phyloP scores from a whole-genome alignment of 2,888 invertebrate species.

The Protophormia terraenovae region DNA sequence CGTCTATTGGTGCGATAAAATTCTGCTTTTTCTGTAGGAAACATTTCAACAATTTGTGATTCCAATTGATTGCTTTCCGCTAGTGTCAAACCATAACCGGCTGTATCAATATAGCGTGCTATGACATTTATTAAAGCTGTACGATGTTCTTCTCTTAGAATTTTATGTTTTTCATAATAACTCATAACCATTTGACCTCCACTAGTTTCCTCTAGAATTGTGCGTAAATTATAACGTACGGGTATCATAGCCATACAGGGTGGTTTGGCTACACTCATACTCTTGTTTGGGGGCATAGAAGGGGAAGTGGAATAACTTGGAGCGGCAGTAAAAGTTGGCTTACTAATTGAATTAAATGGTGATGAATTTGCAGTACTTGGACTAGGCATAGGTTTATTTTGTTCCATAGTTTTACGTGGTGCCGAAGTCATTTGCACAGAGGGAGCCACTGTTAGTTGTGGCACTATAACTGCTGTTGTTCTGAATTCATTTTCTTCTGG shows the following conservation, averaged over 20 bases:
- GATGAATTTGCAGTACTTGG: background rate
- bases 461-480: conserved; percentile 28
- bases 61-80: conserved; percentile 55
- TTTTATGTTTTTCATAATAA: conserved; percentile 60
- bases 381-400: too few species aligned
- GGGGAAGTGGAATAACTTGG: background rate
- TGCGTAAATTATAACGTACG: conserved; percentile 40
- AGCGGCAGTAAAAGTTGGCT: too few species aligned
- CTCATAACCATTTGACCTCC: conserved; percentile 53
- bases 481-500: conserved; percentile 24
- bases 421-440: background rate
- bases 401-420: background rate
- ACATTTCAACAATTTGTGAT: conserved; percentile 55
- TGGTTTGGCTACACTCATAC: background rate
- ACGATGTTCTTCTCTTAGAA: conserved; percentile 60
- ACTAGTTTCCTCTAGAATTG: conserved; percentile 51
- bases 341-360: background rate
- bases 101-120: conserved; percentile 60
- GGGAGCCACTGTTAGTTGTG: conserved; percentile 8
- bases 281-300: too few species aligned
- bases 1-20: conserved; percentile 62
- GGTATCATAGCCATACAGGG: conserved; percentile 3
- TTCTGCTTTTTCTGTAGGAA: conserved; percentile 58
- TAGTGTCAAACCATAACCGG: conserved; percentile 17
- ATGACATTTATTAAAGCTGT: conserved; percentile 54